phyloP scores from a whole-genome alignment of 2,113 vertebrate species.

The Pithys albifrons region DNA sequence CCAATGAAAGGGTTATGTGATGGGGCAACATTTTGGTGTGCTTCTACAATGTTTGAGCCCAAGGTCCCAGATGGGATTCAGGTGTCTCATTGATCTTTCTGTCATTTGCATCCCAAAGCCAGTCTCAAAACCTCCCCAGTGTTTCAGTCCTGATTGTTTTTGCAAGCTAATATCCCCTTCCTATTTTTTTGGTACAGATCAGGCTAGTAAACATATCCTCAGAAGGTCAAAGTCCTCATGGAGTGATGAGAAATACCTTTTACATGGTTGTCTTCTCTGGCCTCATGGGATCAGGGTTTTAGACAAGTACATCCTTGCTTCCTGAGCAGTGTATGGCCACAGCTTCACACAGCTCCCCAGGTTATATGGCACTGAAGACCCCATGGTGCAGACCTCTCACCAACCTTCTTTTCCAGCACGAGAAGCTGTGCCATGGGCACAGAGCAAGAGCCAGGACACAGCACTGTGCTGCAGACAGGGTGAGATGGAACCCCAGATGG shows the following conservation, averaged over 20 bases:
- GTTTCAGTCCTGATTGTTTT: neutral
- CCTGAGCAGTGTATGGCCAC: neutral
- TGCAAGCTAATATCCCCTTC: neutral
- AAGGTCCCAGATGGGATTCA: neutral
- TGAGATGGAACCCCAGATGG: neutral
- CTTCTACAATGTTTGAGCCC: neutral
- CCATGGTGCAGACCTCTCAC: neutral
- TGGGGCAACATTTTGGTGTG: neutral
- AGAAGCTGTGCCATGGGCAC: neutral
- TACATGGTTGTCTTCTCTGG: neutral
- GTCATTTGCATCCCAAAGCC: neutral
- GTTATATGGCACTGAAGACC: neutral
- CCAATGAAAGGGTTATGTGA: neutral
- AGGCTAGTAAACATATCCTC: neutral
- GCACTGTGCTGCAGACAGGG: neutral
- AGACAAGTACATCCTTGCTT: neutral
- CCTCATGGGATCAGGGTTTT: accelerated
- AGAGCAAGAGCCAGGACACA: neutral
- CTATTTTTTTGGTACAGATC: neutral
- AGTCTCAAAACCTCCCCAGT: neutral
- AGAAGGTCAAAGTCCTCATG: neutral
- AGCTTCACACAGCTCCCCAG: accelerated
- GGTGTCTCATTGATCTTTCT: neutral
- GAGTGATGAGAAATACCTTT: neutral
- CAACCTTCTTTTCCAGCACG: neutral